These are phyloP conservation scores for Drusus annulatus DNA, from an alignment of 1,140 invertebrate species.

Conservation along the genomic window DNA sequence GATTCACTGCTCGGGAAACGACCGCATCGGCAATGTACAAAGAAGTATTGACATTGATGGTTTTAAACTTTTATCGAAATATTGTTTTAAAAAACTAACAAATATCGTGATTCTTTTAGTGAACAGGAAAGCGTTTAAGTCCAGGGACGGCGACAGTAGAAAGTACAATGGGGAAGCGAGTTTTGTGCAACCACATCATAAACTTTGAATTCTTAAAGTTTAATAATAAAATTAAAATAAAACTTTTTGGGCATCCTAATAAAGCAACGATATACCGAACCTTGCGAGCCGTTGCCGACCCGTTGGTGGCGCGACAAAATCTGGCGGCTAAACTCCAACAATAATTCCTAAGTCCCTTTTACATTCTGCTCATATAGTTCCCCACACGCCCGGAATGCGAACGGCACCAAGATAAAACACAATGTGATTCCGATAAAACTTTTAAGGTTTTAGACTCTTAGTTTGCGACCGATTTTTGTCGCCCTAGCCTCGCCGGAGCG, in stretches of 20 bases:
- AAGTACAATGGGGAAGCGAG: not conserved
- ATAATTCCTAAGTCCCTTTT: conserved; percentile 34
- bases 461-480: conserved; percentile 29
- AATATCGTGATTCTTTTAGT: no score
- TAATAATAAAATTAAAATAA: not conserved
- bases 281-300: conserved; percentile 2
- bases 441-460: conserved; percentile 24
- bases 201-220: not conserved
- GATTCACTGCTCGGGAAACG: no score
- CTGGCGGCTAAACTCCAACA: conserved; percentile 34
- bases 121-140: no score
- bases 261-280: not conserved
- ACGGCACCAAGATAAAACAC: conserved; percentile 36
- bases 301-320: conserved; percentile 32
- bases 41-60: no score
- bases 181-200: not conserved
- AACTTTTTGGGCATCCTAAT: not conserved
- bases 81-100: no score
- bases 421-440: conserved; percentile 41
- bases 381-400: conserved; percentile 22
- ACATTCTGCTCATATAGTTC: conserved; percentile 24
- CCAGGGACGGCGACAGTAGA: no score
- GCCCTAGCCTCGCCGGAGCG: not conserved
- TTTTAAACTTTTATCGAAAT: no score
- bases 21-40: no score